Base-by-base conservation (phyloP, 2,888 invertebrate genomes). In the Phengaris arion region DNA sequence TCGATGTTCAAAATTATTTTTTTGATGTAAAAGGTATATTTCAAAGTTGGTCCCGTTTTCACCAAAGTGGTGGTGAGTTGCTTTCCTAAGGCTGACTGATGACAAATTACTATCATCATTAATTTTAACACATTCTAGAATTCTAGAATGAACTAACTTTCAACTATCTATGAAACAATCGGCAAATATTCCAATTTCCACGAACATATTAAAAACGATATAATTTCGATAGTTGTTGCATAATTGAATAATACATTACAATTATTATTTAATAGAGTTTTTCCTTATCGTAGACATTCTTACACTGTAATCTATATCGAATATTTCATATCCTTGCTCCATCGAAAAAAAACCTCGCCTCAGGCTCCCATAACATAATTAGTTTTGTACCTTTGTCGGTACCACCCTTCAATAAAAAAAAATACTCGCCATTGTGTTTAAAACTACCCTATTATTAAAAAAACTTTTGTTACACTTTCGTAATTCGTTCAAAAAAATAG, bases 361-460 rank as follows among this genome's bases (percentile, higher is more conserved):
- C 64, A 6, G 13, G 35, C 6, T 45, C 12, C 35, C 64, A 55
- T 55, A 64, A 35, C 64, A 35, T 64, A 64, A 64, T 64, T 64
- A 64, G 35, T 12, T 12, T 64, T 64, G 22, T 64, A 9, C 22
- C 54, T 72, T 52, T 54, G 72, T 54, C 72, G 72, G 72, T 72
- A 54, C 54, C 72, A 72, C 52, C 35, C 72, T 35, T 72, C 72
- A 52, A 52, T 52, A 52, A 54, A 52, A 72, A 72, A 52, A 22
- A 68, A 10, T 6, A 51, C 8, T 12, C 4, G 51, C 35, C 72
- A 54, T 72, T 72, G 72, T 52, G 35, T 54, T 54, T 13, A 12
- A 54, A 72, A 72, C 72, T 72, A 72, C 72, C 72, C 72, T 54
- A 72, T 72, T 35, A 72, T 54, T 69, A 52, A 72, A 22, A 22